Percentiles rank a stretch among this genome's conserved stretches.
Conservation (phyloP, 2,797 vertebrate genomes). For the Psittacula derbiana region DNA sequence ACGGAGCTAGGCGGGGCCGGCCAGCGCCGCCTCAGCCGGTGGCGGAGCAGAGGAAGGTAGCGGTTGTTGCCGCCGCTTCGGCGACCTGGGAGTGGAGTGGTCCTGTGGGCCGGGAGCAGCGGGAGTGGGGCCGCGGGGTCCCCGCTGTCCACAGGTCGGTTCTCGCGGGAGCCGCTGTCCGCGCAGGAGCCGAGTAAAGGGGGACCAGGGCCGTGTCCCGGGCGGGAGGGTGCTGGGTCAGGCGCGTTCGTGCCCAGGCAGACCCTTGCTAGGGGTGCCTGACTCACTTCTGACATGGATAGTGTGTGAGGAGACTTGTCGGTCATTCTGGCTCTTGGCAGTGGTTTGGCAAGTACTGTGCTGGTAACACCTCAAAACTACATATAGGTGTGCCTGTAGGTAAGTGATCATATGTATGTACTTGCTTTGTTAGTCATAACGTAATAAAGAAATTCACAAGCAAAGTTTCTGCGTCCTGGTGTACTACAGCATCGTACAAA, state of each 20-base stretch:
- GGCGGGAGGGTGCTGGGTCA: background rate
- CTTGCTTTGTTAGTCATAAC: background rate
- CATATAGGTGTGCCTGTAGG: background rate
- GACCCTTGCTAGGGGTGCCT: background rate
- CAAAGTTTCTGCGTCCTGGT: background rate
- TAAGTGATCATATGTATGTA: too few relatives aligned
- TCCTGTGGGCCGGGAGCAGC: background rate
- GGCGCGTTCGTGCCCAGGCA: background rate
- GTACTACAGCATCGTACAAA: background rate
- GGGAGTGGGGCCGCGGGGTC: background rate
- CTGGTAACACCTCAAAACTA: background rate
- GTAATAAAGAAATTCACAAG: background rate
- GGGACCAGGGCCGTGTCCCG: background rate
- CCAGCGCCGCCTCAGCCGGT: too few relatives aligned
- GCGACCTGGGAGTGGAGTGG: too few relatives aligned
- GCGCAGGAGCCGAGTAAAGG: background rate
- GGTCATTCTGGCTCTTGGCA: background rate
- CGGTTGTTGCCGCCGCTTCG: too few relatives aligned
- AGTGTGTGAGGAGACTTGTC: background rate
- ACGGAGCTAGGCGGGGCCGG: too few relatives aligned
- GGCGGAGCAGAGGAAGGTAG: too few relatives aligned
- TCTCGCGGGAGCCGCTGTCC: too few relatives aligned
- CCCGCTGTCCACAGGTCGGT: background rate
- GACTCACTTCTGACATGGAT: rapidly evolving
- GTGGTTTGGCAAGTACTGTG: too few relatives aligned